Percentiles rank a stretch among this genome's conserved stretches.
Conservation (phyloP, 2,888 invertebrate genomes). For the Microctonus brassicae region DNA sequence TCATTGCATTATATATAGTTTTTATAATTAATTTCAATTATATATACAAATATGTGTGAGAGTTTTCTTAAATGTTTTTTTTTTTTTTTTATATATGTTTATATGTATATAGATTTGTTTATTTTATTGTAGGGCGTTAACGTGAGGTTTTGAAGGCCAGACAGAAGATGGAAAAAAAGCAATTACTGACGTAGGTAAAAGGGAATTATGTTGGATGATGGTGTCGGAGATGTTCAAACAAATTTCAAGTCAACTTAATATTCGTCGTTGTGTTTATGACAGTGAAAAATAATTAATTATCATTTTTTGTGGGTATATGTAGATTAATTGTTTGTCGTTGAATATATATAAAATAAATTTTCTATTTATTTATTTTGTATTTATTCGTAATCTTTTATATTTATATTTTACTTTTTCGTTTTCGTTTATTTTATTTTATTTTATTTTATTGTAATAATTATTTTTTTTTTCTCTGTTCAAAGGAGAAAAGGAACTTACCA, state of each 20-base stretch:
- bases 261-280: conserved; percentile 13
- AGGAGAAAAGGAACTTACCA: conserved; percentile 76
- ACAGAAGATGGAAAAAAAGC: conserved; percentile 30
- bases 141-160: background rate
- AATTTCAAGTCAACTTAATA: background rate
- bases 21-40: no score
- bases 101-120: background rate
- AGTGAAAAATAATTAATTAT: conserved; percentile 64
- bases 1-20: no score
- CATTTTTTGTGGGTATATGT: conserved; percentile 44
- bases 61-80: no score
- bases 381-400: no score
- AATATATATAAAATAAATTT: background rate
- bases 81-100: background rate
- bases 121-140: conserved; percentile 1
- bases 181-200: conserved; percentile 19
- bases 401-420: background rate
- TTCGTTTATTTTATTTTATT: background rate
- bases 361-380: no score
- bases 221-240: background rate
- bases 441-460: background rate
- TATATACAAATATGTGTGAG: no score
- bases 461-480: background rate
- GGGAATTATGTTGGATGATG: background rate
- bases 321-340: background rate